phyloP scores from a whole-genome alignment of 2,797 vertebrate genomes.

The Nannoperca obscura region DNA sequence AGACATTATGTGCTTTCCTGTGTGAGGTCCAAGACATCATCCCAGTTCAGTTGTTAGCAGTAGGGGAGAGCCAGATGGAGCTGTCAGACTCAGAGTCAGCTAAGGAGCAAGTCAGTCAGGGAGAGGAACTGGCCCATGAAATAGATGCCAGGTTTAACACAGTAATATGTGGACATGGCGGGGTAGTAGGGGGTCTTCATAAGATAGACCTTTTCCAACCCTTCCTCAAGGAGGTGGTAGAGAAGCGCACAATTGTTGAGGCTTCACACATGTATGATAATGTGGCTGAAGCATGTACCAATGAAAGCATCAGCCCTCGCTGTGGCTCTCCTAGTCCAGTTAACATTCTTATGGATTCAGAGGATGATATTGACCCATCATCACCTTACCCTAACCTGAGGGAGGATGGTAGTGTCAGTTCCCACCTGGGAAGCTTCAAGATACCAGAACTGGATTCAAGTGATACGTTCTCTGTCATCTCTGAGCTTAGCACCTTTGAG shows the following conservation, averaged over 20 bases:
- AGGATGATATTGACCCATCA: slow-evolving; percentile 92
- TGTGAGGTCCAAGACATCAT: slow-evolving; percentile 98
- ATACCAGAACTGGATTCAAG: slow-evolving; percentile 90
- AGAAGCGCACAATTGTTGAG: slow-evolving; percentile 94
- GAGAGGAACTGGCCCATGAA: slow-evolving; percentile 95
- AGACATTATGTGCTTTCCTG: slow-evolving; percentile 94
- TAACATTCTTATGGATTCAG: slow-evolving; percentile 91
- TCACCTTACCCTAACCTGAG: slow-evolving; percentile 86
- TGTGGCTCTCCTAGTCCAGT: slow-evolving; percentile 93
- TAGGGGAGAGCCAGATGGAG: slow-evolving; percentile 89
- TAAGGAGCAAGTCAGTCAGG: slow-evolving; percentile 92
- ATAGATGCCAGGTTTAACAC: slow-evolving; percentile 91
- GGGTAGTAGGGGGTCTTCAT: slow-evolving; percentile 88
- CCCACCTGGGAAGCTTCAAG: slow-evolving; percentile 89
- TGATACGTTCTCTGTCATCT: slow-evolving; percentile 89
- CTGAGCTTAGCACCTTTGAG: slow-evolving; percentile 89
- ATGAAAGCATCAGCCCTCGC: slow-evolving; percentile 91
- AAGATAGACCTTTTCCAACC: slow-evolving; percentile 93
- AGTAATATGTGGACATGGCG: slow-evolving; percentile 88
- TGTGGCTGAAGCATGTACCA: slow-evolving; percentile 92
- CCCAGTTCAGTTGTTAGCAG: slow-evolving; percentile 93
- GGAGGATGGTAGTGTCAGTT: slow-evolving; percentile 86
- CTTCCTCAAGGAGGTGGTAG: slow-evolving; percentile 93
- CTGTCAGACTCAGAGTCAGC: slow-evolving; percentile 89
- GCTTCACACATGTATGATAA: slow-evolving; percentile 98